These are phyloP conservation scores for Tupaia tana DNA, from an alignment of 2,113 vertebrate genomes.

Conservation along the genomic window DNA sequence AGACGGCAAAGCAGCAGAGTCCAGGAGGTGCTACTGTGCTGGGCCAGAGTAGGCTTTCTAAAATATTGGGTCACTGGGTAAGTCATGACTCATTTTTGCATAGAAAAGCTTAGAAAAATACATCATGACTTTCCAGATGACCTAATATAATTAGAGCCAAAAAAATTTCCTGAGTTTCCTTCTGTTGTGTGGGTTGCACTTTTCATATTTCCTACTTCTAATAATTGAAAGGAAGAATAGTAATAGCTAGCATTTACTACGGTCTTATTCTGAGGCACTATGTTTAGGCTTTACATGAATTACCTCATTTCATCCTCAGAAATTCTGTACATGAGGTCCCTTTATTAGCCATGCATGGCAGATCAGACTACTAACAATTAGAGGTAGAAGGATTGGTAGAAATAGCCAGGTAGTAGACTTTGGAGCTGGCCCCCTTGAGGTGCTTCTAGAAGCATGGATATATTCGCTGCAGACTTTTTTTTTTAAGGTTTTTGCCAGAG, in stretches of 20 bases:
- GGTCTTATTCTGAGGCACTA: neutral
- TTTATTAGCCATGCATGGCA: neutral
- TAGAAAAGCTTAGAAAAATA: too few species aligned
- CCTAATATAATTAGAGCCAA: neutral
- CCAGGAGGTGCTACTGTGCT: too few species aligned
- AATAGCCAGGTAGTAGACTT: neutral
- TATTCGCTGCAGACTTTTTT: neutral
- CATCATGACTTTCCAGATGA: too few species aligned
- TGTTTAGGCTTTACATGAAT: neutral
- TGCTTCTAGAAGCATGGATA: neutral
- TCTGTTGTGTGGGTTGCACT: neutral
- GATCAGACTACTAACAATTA: neutral
- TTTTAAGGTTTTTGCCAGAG: too few species aligned
- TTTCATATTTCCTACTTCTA: constrained; percentile 25
- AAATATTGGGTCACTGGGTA: neutral
- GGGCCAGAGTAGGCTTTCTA: neutral
- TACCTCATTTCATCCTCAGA: neutral
- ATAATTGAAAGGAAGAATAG: neutral
- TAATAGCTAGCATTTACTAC: neutral
- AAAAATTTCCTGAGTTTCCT: neutral
- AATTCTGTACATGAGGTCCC: neutral
- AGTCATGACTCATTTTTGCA: too few species aligned
- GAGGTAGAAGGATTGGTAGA: neutral
- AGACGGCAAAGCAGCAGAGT: too few species aligned
- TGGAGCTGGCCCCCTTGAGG: neutral